Evolutionary conservation across 1,140 invertebrate species (phyloP).

Genomic region (Chionoecetes opilio): DNA sequence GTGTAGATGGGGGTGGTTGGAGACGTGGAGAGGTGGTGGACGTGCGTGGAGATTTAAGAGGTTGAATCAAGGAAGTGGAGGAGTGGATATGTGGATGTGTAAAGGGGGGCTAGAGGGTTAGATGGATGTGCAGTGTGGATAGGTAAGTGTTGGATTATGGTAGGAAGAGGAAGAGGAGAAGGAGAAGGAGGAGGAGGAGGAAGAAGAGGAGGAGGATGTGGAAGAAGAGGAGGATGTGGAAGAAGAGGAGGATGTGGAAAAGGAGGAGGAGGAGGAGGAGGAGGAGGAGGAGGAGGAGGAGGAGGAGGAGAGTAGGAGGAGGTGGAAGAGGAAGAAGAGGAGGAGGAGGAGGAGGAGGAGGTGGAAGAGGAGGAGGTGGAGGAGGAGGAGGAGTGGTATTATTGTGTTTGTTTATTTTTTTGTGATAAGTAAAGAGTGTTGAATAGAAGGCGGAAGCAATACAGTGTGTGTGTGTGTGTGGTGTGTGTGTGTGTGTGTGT

Average conservation of each 20-base stretch:
- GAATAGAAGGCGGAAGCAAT: not conserved
- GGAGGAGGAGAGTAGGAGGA: not conserved
- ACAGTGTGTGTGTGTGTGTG: not conserved
- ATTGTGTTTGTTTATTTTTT: too few species aligned
- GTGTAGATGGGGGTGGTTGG: too few species aligned
- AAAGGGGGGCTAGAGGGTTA: too few species aligned
- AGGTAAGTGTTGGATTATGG: too few species aligned
- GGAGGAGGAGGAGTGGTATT: not conserved
- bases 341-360: not conserved
- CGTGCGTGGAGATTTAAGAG: not conserved
- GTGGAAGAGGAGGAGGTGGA: not conserved
- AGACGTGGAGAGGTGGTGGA: too few species aligned
- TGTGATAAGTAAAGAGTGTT: not conserved
- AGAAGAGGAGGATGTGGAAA: not conserved
- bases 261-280: not conserved
- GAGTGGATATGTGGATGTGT: too few species aligned
- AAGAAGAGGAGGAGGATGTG: not conserved
- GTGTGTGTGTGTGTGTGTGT: not conserved
- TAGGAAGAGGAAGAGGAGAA: not conserved
- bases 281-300: not conserved
- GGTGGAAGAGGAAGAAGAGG: not conserved
- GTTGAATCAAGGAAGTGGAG: not conserved
- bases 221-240: not conserved
- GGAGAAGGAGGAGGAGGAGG: not conserved
- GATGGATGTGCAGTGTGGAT: too few species aligned